Percentiles rank a stretch among this genome's conserved stretches.
Evolutionary conservation across 1,140 invertebrate genomes (phyloP).

Genomic region (Rhagoletis pomonella): DNA sequence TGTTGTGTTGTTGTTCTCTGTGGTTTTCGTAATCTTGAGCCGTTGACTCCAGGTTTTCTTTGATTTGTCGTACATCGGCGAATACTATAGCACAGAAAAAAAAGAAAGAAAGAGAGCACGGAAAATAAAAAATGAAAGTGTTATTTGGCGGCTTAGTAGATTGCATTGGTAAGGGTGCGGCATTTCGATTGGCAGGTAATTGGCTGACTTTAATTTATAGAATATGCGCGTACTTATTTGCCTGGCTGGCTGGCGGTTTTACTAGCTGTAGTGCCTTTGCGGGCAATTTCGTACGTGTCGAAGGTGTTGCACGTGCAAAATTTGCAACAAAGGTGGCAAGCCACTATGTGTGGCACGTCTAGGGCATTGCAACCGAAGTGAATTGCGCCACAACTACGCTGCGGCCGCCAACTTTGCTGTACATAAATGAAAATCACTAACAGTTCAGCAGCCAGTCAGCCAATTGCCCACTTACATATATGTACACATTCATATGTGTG

Average conservation of each 20-base stretch:
- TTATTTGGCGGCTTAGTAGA: not conserved
- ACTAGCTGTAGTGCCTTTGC: not conserved
- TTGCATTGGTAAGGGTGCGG: constrained; percentile 23
- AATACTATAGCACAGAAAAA: constrained; percentile 58
- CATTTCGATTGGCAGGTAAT: not conserved
- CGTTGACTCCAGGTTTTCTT: constrained; percentile 76
- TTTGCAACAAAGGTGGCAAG: not conserved
- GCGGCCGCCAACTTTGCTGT: not conserved
- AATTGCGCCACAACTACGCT: not conserved
- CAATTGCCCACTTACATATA: constrained; percentile 21
- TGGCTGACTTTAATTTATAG: constrained; percentile 21
- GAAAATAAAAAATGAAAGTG: not conserved
- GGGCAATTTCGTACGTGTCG: constrained; percentile 1
- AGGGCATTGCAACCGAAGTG: not conserved
- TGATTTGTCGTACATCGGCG: constrained; percentile 74
- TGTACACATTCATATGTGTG: too few species aligned
- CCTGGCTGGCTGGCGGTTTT: too few species aligned
- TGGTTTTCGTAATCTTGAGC: constrained; percentile 73
- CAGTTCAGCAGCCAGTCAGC: not conserved
- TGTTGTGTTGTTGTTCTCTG: constrained; percentile 60
- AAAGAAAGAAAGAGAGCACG: too few species aligned
- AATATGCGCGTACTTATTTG: constrained; percentile 10
- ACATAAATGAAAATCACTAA: not conserved
- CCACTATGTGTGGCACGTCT: not conserved
- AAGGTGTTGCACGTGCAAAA: constrained; percentile 3